Base-by-base conservation (phyloP, 2,888 invertebrate species). In the Protonemura montana region DNA sequence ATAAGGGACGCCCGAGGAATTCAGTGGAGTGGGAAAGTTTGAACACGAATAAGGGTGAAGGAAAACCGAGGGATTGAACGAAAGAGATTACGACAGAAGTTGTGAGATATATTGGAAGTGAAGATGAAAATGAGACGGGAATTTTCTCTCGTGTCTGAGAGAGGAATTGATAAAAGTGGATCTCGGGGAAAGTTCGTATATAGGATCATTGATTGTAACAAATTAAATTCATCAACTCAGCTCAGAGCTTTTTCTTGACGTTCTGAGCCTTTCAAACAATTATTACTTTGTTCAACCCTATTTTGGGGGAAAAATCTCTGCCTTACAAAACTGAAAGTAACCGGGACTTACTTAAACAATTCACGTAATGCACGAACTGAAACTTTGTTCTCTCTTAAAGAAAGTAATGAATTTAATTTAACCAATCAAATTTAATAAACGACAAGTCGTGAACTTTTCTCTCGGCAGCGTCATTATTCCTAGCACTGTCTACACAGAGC, bases 41-140 rank as follows among this genome's bases (percentile, higher is more conserved):
- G 82, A 16, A 30, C 29, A 82, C 30, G 30, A 25, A 25, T 82
- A 41, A 83, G 82, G 82, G 82, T 25, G 82, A 27, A 35, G 16
- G 41, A n/a, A 42, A 42, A 83, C 41, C 26, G 82, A 41, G 82
- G 82, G 82, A 83, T 83, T 83, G 41, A 82, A 83, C 25, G 42
- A 35, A 83, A 83, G 82, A 83, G 82, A 83, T 83, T 83, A 83
- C 41, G 41, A 26, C 42, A 35, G 25, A 42, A 83, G 82, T 42
- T 41, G 16, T 27, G 78, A 78, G 10, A 27, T 30, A 83, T 83
- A 83, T 83, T 41, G 82, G 35, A 83, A 35, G 30, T n/a, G 82
- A 83, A 42, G 35, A 42, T 42, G 82, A 83, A 28, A 28, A 78
- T 78, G 16, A 16, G 26, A 78, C 10, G 59, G 59, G 59, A 59